Evolutionary conservation across 2,888 invertebrate species (phyloP).

Genomic region (Dicyrtoma fusca): DNA sequence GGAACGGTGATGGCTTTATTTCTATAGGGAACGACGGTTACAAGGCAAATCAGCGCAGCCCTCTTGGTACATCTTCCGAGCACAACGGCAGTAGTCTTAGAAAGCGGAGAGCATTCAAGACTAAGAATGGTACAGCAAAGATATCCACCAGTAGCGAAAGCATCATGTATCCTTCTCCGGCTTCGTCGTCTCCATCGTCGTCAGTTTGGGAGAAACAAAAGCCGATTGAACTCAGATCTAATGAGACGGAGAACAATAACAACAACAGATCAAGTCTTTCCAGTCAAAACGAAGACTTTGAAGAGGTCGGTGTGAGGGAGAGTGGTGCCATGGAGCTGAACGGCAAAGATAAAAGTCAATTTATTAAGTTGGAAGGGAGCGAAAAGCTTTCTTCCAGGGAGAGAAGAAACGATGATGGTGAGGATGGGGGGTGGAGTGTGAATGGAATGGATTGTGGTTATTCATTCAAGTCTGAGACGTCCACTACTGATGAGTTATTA

Average conservation of each 20-base stretch:
- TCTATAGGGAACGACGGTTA: background rate
- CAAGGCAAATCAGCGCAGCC: background rate
- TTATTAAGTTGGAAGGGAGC: background rate
- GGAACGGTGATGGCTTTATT: background rate
- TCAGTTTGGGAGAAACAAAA: constrained; percentile 23
- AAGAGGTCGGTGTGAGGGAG: too few species aligned
- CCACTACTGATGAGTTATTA: constrained; percentile 23
- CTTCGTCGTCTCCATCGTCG: constrained; percentile 1
- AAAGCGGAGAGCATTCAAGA: too few species aligned
- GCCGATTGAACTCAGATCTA: constrained; percentile 8
- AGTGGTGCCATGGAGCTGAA: background rate
- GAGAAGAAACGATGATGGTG: background rate
- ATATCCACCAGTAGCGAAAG: background rate
- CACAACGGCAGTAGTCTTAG: background rate
- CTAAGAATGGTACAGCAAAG: too few species aligned
- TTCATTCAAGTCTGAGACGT: constrained; percentile 6
- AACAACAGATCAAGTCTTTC: constrained; percentile 13
- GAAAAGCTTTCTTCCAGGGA: constrained; percentile 1
- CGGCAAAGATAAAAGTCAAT: constrained; percentile 21
- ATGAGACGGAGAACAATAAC: constrained; percentile 36
- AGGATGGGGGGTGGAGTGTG: background rate
- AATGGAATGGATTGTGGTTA: constrained; percentile 16
- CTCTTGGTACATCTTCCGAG: background rate
- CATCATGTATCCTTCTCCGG: too few species aligned
- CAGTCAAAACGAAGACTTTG: background rate